Evolutionary conservation across 1,140 invertebrate species (phyloP), one percentile per base, ranked within the genome.

Genomic region (Hyles vespertilio): DNA sequence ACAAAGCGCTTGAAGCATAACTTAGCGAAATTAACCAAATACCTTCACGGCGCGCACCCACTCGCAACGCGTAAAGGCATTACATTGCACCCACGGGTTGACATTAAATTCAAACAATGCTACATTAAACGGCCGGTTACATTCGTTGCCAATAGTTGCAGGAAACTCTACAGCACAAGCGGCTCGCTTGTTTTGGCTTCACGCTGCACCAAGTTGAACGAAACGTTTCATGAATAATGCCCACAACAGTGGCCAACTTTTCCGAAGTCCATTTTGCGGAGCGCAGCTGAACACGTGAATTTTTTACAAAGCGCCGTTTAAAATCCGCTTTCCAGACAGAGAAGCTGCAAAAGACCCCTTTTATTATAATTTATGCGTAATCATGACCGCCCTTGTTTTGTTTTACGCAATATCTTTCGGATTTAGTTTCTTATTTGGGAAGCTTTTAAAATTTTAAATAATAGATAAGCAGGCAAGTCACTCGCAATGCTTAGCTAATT

Each of bases 351-450:
- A 54, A 32, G 22, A 12, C n/a, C n/a, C 43, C 47, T 5, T 45
- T 52, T 51, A 48, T 56, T 43, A 54, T 58, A 61, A 66, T 66
- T 66, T 66, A 66, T 58, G 53, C 59, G 55, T 32, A 53, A 61
- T 66, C 59, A 59, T 59, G 59, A 51, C 56, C 51, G 53, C 56
- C 59, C 44, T 33, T 40, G 51, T 57, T 58, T 62, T 54, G 22
- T 54, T 36, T 51, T 51, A 51, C 7, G 12, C 12, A 22, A 32
- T 22, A 40, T 34, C 33, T 40, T 5, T 36, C n/a, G 33, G 33
- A 11, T 43, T 40, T 40, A 12, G 33, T 53, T 40, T 11, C 33
- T 43, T 40, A 40, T 11, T 40, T 3, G 22, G 36, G 36, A 43
- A 40, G 8, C 51, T 53, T 53, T 11, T 36, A 43, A n/a, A 33